Percentiles rank a stretch among this genome's conserved stretches.
These are phyloP conservation scores for Geophilus truncorum DNA, from an alignment of 2,888 invertebrate genomes.

Conservation along the genomic window DNA sequence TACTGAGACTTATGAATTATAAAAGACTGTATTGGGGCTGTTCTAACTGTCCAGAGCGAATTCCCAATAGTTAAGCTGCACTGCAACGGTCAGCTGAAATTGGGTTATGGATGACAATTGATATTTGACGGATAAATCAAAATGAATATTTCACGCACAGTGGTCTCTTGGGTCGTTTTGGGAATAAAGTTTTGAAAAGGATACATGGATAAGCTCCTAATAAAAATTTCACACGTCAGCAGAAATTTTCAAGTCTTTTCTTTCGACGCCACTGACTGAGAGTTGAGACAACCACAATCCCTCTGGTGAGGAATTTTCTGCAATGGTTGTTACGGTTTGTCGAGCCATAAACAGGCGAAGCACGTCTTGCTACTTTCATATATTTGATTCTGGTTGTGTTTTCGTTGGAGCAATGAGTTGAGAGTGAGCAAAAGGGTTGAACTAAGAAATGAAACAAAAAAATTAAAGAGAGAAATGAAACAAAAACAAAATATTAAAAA, in stretches of 20 bases:
- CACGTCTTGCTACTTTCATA: conserved; percentile 3
- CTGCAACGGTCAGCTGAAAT: not conserved
- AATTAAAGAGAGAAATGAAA: not conserved
- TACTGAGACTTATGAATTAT: no score
- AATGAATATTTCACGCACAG: not conserved
- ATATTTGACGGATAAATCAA: not conserved
- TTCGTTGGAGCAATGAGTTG: conserved; percentile 1
- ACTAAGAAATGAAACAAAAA: not conserved
- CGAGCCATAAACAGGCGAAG: conserved; percentile 8
- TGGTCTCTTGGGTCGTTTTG: not conserved
- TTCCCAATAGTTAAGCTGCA: no score
- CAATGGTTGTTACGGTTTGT: conserved; percentile 13
- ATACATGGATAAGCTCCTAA: conserved; percentile 25
- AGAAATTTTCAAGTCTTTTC: conserved; percentile 6
- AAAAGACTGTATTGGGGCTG: no score
- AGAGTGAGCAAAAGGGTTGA: conserved; percentile 27
- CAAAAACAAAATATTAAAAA: not conserved
- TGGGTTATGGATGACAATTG: conserved; percentile 2
- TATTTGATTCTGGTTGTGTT: conserved; percentile 24
- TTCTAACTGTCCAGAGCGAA: no score
- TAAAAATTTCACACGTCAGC: conserved; percentile 2
- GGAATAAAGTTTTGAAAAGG: not conserved
- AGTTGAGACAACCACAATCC: conserved; percentile 21
- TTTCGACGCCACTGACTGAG: not conserved
- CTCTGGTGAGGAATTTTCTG: conserved; percentile 9